Evolutionary conservation across 2,797 vertebrate species (phyloP), one percentile per base, ranked within the genome.

Genomic region (Diplodus puntazzo): DNA sequence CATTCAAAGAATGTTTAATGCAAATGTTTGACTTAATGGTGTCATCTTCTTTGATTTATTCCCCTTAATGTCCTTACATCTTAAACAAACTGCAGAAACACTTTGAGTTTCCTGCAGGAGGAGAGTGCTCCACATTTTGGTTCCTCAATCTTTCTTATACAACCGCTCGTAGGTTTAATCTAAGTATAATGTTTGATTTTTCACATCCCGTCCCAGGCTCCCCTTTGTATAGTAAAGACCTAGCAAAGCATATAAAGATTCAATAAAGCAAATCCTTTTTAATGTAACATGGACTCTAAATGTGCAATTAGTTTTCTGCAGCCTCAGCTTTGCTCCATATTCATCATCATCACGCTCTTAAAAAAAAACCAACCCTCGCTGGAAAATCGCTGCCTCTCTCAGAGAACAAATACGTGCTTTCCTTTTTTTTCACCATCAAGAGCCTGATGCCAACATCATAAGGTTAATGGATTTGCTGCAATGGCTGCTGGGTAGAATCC

Each of bases 401-500:
- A 25, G 20, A 25, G 42, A 69, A 8, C 66, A 55, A 62, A 46
- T 57, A 42, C 11, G 0, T 10, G 7, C 42, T 64, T 64, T 85
- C 2, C 57, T 16, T 39, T 77, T 20, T 45, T 78, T 84, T 73
- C 12, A 1, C 30, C 30, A 79, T 57, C 25, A 17, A 67, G 54
- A 71, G 80, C 65, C 57, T 11, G 27, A 39, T n/a, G 52, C 46
- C 72, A 14, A 27, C 53, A 75, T 79, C 48, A 43, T 66, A 53
- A 88, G 74, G 68, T 90, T 89, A 90, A 90, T 92, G 75, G 77
- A 84, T 25, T 79, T 82, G 77, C 75, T 81, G 79, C 73, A 73
- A 63, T 59, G 61, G 77, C 54, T 79, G 77, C 79, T 65, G 53
- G 65, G 58, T 84, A 72, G 59, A 34, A 58, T 2, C 43, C 18